phyloP scores from a whole-genome alignment of 2,797 vertebrate genomes.

The Pangasius sanitwongsei region DNA sequence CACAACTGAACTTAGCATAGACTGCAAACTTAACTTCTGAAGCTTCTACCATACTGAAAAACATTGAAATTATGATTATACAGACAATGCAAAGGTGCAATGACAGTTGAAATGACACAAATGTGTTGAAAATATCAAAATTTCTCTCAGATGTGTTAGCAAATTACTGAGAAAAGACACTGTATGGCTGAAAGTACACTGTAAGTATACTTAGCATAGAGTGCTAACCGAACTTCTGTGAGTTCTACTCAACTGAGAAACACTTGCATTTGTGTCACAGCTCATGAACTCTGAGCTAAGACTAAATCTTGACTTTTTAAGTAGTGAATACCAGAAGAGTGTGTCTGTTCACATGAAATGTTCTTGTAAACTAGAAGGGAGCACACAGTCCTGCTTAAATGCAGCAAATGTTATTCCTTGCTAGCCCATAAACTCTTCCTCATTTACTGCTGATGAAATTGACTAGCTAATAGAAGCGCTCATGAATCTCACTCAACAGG shows the following conservation, averaged over 20 bases:
- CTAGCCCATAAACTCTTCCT: slow-evolving; percentile 25
- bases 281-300: not conserved
- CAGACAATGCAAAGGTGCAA: not conserved
- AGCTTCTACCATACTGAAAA: not conserved
- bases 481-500: not conserved
- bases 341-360: not conserved
- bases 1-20: not conserved
- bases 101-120: not conserved
- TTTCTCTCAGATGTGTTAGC: slow-evolving; percentile 4
- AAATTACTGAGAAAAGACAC: not conserved
- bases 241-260: not conserved
- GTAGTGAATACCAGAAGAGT: not conserved
- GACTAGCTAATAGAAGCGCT: not conserved
- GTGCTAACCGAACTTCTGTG: not conserved
- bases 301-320: not conserved
- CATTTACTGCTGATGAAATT: slow-evolving; percentile 60
- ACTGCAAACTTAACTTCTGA: not conserved
- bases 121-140: not conserved
- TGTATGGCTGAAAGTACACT: not conserved
- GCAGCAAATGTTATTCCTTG: not conserved
- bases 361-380: not conserved
- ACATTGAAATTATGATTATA: not conserved
- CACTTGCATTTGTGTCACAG: not conserved
- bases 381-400: not conserved
- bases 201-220: not conserved